Evolutionary conservation across 2,797 vertebrate genomes (phyloP), one percentile per base, ranked within the genome.

Genomic region (Choloepus didactylus): DNA sequence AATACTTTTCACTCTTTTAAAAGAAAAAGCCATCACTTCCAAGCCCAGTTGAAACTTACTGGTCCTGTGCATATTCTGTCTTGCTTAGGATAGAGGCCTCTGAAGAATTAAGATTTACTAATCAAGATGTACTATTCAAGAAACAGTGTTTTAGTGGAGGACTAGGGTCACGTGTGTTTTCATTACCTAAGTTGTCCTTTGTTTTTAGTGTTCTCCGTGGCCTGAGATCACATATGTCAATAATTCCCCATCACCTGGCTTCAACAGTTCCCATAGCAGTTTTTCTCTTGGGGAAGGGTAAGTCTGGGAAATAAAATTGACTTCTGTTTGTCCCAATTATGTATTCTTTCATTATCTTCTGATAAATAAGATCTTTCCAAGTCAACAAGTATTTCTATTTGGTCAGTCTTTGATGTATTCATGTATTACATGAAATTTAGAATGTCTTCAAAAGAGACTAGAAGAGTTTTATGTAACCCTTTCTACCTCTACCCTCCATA

Each of bases 271-370:
- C 85, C 99, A 99, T 96, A 99, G 98, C 99, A 99, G 98, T 97
- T 99, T 99, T 97, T 98, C 99, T 80, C 98, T 99, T 4, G 98
- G 98, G 2, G 99, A 99, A 98, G 99, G 99, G 99, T 99, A 98
- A 95, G 99, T 97, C 16, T 23, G 38, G 59, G n/a, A 93, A 95
- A 92, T 80, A 44, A 60, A 95, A 84, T 54, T 91, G 25, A 21
- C 31, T 81, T 93, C 25, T 94, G 10, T 92, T 93, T 96, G 19
- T 81, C 70, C 29, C 73, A 59, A 76, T 44, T 93, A 59, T 82
- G 31, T 91, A 31, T 89, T 88, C 23, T 96, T 72, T 91, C 9
- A 66, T 89, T 91, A 80, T 46, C 44, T 87, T 85, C 88, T 54
- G 67, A 41, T 85, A 80, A 89, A 51, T 19, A 79, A 84, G 25